These are phyloP conservation scores for Myotis lucifugus DNA, from an alignment of 2,113 vertebrate species.

Conservation along the genomic window DNA sequence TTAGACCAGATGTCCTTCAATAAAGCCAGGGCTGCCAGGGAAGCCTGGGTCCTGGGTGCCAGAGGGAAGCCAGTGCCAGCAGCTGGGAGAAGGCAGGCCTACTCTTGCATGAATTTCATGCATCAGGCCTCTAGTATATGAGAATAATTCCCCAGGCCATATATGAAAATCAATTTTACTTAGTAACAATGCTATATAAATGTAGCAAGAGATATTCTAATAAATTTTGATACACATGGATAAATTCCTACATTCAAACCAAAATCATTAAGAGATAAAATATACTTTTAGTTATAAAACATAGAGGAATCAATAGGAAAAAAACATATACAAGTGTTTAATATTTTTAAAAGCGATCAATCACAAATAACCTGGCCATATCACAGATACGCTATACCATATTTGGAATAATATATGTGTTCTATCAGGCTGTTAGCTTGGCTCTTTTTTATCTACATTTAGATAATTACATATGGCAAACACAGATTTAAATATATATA, in stretches of 20 bases:
- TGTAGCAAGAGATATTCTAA: neutral
- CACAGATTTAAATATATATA: neutral
- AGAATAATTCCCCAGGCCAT: slow-evolving; percentile 25
- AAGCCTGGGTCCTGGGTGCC: too few species aligned
- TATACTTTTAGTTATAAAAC: slow-evolving; percentile 15
- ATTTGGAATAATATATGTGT: neutral
- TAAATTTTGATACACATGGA: slow-evolving; percentile 10
- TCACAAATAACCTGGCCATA: neutral
- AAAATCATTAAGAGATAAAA: slow-evolving; percentile 37
- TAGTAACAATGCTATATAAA: neutral
- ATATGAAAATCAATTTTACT: slow-evolving; percentile 21
- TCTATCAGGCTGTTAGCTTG: neutral
- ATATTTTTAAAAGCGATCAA: neutral
- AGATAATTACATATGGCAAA: slow-evolving; percentile 5
- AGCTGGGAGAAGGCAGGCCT: too few species aligned
- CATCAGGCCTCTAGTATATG: neutral
- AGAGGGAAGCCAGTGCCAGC: too few species aligned
- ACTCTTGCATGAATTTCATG: too few species aligned
- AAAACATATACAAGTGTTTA: neutral
- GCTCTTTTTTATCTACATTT: neutral
- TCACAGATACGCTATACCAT: neutral
- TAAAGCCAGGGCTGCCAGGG: too few species aligned
- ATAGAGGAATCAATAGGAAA: slow-evolving; percentile 3
- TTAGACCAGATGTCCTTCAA: too few species aligned
- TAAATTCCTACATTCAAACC: slow-evolving; percentile 43